Evolutionary conservation across 2,888 invertebrate genomes (phyloP).

Genomic region (Sepioteuthis lessoniana): DNA sequence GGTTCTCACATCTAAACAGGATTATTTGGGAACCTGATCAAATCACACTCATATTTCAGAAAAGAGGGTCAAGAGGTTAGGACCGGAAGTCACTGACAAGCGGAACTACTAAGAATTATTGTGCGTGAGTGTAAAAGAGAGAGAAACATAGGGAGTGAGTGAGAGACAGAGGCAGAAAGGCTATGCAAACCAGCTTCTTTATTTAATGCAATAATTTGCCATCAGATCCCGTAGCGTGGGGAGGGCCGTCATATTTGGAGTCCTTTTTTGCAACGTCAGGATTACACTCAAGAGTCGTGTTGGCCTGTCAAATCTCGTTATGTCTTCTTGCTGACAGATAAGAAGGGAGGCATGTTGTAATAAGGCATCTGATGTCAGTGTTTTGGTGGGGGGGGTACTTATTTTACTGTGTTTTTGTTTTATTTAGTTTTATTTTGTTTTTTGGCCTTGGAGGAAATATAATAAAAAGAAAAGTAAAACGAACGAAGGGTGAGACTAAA

Average conservation of each 20-base stretch:
- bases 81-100: not conserved
- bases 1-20: not conserved
- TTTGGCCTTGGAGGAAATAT: rapidly evolving
- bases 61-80: not conserved
- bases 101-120: not conserved
- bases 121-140: not conserved
- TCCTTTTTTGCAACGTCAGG: not conserved
- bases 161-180: not conserved
- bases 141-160: not conserved
- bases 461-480: not conserved
- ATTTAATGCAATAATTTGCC: not conserved
- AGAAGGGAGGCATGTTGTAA: not conserved
- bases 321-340: not conserved
- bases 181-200: not conserved
- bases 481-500: not conserved
- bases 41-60: not conserved
- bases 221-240: not conserved
- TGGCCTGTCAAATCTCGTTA: not conserved
- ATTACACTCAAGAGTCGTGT: not conserved
- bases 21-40: not conserved
- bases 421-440: not conserved
- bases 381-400: no score
- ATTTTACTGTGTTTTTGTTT: not conserved
- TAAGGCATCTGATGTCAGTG: not conserved
- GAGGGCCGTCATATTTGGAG: not conserved